Evolutionary conservation across 64 coral and sea anemone species (phyloP), one percentile per base, ranked within the genome.

Genomic region (Porites lutea): DNA sequence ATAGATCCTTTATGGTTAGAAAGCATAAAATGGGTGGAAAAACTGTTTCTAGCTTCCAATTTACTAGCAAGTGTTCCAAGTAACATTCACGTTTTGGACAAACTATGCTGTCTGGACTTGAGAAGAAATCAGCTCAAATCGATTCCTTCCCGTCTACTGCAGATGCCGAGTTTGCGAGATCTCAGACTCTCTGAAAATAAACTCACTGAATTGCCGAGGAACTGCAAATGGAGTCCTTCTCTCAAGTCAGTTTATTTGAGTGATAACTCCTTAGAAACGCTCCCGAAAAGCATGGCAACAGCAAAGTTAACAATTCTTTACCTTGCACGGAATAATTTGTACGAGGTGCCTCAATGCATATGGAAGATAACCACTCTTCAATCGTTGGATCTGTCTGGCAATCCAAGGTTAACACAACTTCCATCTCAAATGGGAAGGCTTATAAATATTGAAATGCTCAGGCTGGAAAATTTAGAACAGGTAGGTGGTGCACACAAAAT

Each of bases 341-440:
- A 95, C 19, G 91, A 95, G 37, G 97, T 98, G 19, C 97, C 97
- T 50, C 61, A 65, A 52, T 93, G 87, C 77, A 89, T 98, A 16
- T 98, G 97, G 5, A 61, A 93, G 55, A 72, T 98, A 15, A 89
- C 71, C 13, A 93, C 94, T 0, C 91, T 98, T 15, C 59, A 88
- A 65, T 71, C 15, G 65, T 68, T 98, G 49, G 94, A 98, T 57
- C 87, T 98, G 77, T 96, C 94, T 20, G 94, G 89, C n/a, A 98
- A 98, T 68, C 94, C 86, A 2, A 92, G 88, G 57, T 46, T 98
- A n/a, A 93, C 79, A 1, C 90, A 94, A 69, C 88, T 98, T 11
- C 97, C 97, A 6, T 47, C 66, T 63, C 65, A 98, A 61, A 98
- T 98, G 97, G 97, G 97, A 71, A 93, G 79, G 69, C 71, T 98